Percentiles rank a stretch among this genome's conserved stretches.
Evolutionary conservation across 2,888 invertebrate genomes (phyloP).

Genomic region (Mimas tiliae): DNA sequence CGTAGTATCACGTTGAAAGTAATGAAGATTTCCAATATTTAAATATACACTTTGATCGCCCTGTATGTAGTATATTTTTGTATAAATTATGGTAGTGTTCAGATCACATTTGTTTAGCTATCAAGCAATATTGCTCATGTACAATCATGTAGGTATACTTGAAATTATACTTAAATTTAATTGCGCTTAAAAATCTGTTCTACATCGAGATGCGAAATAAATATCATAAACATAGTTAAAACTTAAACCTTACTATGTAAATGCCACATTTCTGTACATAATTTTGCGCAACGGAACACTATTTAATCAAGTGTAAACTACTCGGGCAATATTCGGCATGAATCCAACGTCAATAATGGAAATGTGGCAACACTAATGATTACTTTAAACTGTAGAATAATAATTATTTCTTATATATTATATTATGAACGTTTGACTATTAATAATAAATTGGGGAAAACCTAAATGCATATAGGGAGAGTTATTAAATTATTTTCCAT

Average conservation of each 20-base stretch:
- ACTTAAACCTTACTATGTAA: slow-evolving; percentile 20
- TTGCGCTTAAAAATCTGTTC: slow-evolving; percentile 44
- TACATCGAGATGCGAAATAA: slow-evolving; percentile 55
- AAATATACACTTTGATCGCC: slow-evolving; percentile 65
- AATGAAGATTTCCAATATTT: slow-evolving; percentile 49
- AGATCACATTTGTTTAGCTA: slow-evolving; percentile 54
- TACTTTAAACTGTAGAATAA: slow-evolving; percentile 54
- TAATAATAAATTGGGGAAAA: slow-evolving; percentile 48
- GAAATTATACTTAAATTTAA: slow-evolving; percentile 46
- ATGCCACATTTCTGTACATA: slow-evolving; percentile 53
- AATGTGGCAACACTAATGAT: slow-evolving; percentile 57
- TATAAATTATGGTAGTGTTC: slow-evolving; percentile 49
- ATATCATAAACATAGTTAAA: slow-evolving; percentile 39
- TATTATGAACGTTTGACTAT: slow-evolving; percentile 62
- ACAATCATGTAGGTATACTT: slow-evolving; percentile 44
- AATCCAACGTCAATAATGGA: slow-evolving; percentile 50
- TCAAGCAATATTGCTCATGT: slow-evolving; percentile 57
- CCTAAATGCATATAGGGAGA: slow-evolving; percentile 70
- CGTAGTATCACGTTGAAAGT: slow-evolving; percentile 53
- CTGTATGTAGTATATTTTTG: slow-evolving; percentile 59
- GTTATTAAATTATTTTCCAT: slow-evolving; percentile 62
- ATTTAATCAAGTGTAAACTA: slow-evolving; percentile 37
- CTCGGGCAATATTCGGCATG: slow-evolving; percentile 62
- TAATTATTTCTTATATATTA: slow-evolving; percentile 48
- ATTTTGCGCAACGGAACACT: slow-evolving; percentile 40